Evolutionary conservation across 2,888 invertebrate species (phyloP), one percentile per base, ranked within the genome.

Genomic region (Tanytarsus gracilentus): DNA sequence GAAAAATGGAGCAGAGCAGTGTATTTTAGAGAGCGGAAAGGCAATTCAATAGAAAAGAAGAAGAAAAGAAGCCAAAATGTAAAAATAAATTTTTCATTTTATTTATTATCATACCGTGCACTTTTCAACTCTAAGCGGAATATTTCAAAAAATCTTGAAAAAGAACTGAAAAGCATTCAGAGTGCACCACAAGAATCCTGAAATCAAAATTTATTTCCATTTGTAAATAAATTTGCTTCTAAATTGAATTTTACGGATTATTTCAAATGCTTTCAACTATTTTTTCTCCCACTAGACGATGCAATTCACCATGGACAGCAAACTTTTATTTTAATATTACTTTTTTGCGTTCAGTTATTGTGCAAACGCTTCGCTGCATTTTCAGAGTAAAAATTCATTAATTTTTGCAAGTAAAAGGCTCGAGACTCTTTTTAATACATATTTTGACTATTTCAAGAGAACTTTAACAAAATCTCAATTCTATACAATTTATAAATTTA

Each of bases 201-300:
- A 5, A 33, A 11, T 11, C 11, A 33, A 33, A 11, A 11, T 11
- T 33, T 33, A n/a, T 33, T 33, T n/a, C 9, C 33, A 33, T 33
- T 33, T 9, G 9, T 33, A 33, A 30, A 55, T 39, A 55, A 36
- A 55, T 39, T 55, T 55, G 23, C 29, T 55, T 55, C 53, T 36
- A 55, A 55, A 55, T 39, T 55, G 53, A 55, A 55, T 55, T 55
- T 55, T 55, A 55, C 39, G 53, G 39, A 25, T 39, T 29, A 55
- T 27, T 52, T 52, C 29, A 52, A 52, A 52, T 27, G 52, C 52
- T 52, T 52, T 21, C 33, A 33, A 25, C 16, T 52, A 4, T 48
- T 48, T 6, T 48, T 48, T n/a, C 39, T 39, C 39, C 30, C 40
- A 40, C 14, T 30, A 30, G 30, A 30, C 14, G 40, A 48, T 48